Evolutionary conservation across 1,140 invertebrate genomes (phyloP), one percentile per base, ranked within the genome.

Genomic region (Procambarus clarkii): DNA sequence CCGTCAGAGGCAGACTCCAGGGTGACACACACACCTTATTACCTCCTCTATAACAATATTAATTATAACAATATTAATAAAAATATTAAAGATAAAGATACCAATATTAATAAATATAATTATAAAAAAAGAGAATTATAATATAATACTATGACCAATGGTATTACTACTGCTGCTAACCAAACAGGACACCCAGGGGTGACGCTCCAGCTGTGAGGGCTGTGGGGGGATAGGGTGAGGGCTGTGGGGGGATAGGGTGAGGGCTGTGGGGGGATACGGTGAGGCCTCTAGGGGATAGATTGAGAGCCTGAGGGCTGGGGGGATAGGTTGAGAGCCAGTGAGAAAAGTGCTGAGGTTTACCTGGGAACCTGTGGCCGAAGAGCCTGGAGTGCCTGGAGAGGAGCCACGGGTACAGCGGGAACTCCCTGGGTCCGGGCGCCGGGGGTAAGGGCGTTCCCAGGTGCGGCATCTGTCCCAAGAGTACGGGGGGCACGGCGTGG

Each of bases 371-470:
- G 46, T 86, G 97, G 5, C 97, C 97, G 94, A 98, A 98, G 95
- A 98, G 97, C 94, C 97, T 96, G 71, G 97, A 97, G 93, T 98
- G 97, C 93, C 98, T 96, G 86, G 97, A 98, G 7, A 98, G 95
- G 4, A 98, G 95, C 98, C 98, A 99, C 0, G 98, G 98, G 94
- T 98, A 98, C 21, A 98, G 95, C 60, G 97, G 97, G 94, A 98
- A 98, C 84, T 92, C 92, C 48, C 88, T 86, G 46, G 89, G 92
- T 44, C 85, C 88, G 1, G 91, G 88, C 24, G 86, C 85, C 18
- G 90, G 90, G n/a, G 90, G 90, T 50, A 91, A 64, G n/a, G 90
- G 90, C 45, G 90, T 91, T 24, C 90, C 90, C 85, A 91, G 84
- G 78, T 86, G 90, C 1, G 90, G 71, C 84, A 91, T 87, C 79